A percentile compares a stretch with the other conserved stretches of the same genome.
phyloP scores from a whole-genome alignment of 1,140 invertebrate genomes.

The Watersipora subatra region DNA sequence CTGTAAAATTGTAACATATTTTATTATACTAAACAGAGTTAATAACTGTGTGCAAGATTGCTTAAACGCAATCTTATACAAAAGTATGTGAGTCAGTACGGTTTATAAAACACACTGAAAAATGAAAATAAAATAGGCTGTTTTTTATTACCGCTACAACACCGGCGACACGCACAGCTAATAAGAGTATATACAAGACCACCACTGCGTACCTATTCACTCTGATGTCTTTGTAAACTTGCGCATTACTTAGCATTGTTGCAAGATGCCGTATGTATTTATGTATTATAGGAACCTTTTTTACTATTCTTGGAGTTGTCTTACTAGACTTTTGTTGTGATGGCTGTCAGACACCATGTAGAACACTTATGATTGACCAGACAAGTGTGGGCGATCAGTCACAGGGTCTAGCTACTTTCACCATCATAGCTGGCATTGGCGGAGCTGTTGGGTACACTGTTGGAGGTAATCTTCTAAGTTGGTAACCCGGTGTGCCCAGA shows the following conservation, averaged over 20 bases:
- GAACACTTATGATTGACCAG: conserved; percentile 83
- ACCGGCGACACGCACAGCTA: background rate
- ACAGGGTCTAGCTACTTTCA: conserved; percentile 80
- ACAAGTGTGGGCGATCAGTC: conserved; percentile 84
- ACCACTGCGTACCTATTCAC: too few relatives aligned
- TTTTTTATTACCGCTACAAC: too few relatives aligned
- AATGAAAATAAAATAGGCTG: too few relatives aligned
- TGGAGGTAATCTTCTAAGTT: conserved; percentile 49
- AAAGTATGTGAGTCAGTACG: too few relatives aligned
- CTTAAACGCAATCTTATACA: too few relatives aligned
- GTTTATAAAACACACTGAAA: too few relatives aligned
- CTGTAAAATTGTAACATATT: too few relatives aligned
- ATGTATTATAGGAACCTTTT: conserved; percentile 55
- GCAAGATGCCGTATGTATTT: too few relatives aligned
- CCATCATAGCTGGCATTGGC: conserved; percentile 86
- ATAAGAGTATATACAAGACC: background rate
- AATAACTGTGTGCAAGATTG: too few relatives aligned
- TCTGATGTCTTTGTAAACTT: too few relatives aligned
- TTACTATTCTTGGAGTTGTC: conserved; percentile 83
- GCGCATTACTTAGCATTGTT: too few relatives aligned
- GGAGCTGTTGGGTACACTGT: conserved; percentile 83
- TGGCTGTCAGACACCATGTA: conserved; percentile 80
- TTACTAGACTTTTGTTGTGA: conserved; percentile 89
- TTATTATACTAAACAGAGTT: too few relatives aligned
- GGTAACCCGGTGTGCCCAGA: background rate